Evolutionary conservation across 2,888 invertebrate genomes (phyloP), one percentile per base, ranked within the genome.

Genomic region (Cephus spinipes): DNA sequence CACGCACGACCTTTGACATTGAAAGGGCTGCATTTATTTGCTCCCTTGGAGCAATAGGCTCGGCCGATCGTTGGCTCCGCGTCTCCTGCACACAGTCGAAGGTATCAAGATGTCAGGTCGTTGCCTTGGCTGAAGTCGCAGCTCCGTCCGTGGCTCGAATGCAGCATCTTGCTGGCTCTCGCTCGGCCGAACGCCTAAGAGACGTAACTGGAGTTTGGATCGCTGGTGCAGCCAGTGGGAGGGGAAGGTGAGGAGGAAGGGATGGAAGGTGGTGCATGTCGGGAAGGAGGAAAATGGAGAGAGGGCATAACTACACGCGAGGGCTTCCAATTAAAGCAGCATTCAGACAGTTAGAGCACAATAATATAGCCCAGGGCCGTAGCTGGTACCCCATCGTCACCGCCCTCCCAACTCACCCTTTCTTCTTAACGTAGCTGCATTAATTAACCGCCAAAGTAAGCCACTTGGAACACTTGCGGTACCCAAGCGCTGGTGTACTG

Each of bases 251-350:
- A 34, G 34, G 34, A 34, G 11, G 11, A 35, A 3, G 11, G 11
- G 35, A 11, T 12, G 23, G 35, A 31, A 12, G 35, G 55, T 15
- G 36, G 36, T 15, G 40, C 40, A 40, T 15, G 40, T 40, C 40
- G 40, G 31, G n/a, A 69, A 69, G 32, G 69, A 3, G 6, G 6
- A 40, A 68, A 78, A 73, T 35, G 68, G 34, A 12, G 34, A 12
- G 68, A 73, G 76, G 68, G 69, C 79, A 78, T 79, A 83, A 82
- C 83, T 86, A 81, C 81, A 82, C 83, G 81, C 81, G 78, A 79
- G 84, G 82, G 86, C 86, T 86, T 87, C 86, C 86, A 88, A 88
- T 88, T 88, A 88, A 87, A 30, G 30, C 30, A 31, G 81, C 84
- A 82, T 85, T 85, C 82, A 83, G 83, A 81, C 83, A 84, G 81